Percentiles rank a stretch among this genome's conserved stretches.
phyloP scores from a whole-genome alignment of 2,888 invertebrate genomes.

The Heliconius charithonia region DNA sequence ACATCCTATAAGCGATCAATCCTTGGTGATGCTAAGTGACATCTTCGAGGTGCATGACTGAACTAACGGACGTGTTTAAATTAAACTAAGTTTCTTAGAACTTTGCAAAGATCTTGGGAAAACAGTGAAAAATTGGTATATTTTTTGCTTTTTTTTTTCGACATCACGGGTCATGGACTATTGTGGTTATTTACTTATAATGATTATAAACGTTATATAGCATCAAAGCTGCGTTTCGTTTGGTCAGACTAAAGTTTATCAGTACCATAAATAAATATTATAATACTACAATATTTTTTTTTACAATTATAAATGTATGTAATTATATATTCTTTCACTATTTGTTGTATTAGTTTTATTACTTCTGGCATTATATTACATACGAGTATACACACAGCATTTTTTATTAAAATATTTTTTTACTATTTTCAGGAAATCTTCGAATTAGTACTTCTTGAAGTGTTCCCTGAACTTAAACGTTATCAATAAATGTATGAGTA shows the following conservation, averaged over 20 bases:
- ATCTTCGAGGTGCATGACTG: conserved; percentile 22
- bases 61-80: conserved; percentile 16
- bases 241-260: background rate
- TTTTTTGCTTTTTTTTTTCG: background rate
- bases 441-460: conserved; percentile 86
- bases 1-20: conserved; percentile 66
- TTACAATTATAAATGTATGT: no score
- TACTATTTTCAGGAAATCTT: conserved; percentile 85
- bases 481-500: conserved; percentile 59
- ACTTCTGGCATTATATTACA: background rate
- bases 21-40: conserved; percentile 31
- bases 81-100: conserved; percentile 9
- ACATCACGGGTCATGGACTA: background rate
- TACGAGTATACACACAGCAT: background rate
- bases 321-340: no score
- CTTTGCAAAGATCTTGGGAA: background rate
- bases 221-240: background rate
- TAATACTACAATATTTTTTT: no score
- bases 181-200: background rate
- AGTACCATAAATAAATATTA: no score
- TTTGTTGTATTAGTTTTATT: background rate
- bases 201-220: background rate
- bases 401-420: conserved; percentile 23
- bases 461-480: conserved; percentile 88
- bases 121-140: background rate